These are phyloP conservation scores for Meles meles DNA, from an alignment of 2,113 vertebrate genomes.

Conservation along the genomic window DNA sequence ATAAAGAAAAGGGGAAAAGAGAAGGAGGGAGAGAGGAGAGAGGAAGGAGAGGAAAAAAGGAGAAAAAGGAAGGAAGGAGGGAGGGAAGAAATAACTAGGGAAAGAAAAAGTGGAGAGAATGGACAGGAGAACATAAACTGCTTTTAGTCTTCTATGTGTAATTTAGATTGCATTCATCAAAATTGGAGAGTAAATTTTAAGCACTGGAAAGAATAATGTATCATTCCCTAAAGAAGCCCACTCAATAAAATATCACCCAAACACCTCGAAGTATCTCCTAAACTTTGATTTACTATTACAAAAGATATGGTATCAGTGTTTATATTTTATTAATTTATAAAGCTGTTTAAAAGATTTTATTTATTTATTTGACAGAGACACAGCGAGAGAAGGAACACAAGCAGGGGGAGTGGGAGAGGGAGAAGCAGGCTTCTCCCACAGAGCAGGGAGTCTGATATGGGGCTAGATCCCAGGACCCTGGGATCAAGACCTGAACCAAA, in stretches of 20 bases:
- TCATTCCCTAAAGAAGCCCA: background rate
- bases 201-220: background rate
- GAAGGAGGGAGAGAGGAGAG: rapidly evolving
- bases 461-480: too few species aligned
- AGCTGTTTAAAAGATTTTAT: background rate
- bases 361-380: too few species aligned
- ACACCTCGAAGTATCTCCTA: background rate
- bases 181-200: background rate
- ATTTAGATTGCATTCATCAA: background rate
- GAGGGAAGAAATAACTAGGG: background rate
- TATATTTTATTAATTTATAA: background rate
- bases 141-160: background rate
- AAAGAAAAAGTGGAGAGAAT: background rate
- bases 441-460: too few species aligned
- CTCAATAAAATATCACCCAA: background rate
- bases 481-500: too few species aligned
- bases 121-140: background rate
- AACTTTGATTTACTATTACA: background rate
- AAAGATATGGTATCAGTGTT: background rate
- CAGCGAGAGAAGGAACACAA: too few species aligned
- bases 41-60: background rate
- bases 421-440: too few species aligned
- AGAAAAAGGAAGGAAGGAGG: background rate
- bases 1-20: background rate
- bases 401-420: too few species aligned